phyloP scores from a whole-genome alignment of 2,888 invertebrate genomes.

The Eledone cirrhosa region DNA sequence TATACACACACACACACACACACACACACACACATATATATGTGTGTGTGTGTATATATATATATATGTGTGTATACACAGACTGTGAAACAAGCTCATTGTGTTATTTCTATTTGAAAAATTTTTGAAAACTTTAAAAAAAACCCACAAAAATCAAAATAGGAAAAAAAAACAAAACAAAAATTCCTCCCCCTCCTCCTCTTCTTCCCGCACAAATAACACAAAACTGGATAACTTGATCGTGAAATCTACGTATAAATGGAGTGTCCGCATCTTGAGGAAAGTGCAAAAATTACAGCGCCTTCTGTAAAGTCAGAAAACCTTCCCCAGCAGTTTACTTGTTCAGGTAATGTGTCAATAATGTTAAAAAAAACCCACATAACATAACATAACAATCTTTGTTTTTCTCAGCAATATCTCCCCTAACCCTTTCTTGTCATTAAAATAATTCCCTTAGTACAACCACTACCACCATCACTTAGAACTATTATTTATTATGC shows the following conservation, averaged over 20 bases:
- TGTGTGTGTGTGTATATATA: conserved; percentile 11
- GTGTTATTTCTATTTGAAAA: background rate
- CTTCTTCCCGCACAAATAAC: background rate
- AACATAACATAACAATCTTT: too few species aligned
- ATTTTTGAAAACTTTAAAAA: too few species aligned
- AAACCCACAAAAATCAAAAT: too few species aligned
- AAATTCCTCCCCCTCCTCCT: background rate
- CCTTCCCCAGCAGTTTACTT: conserved; percentile 48
- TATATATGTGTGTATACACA: conserved; percentile 8
- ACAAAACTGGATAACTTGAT: background rate
- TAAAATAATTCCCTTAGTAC: too few species aligned
- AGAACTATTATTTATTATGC: too few species aligned
- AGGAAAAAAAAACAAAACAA: too few species aligned
- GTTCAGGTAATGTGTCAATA: conserved; percentile 50
- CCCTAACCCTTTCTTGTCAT: background rate
- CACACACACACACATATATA: background rate
- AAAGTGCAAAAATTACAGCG: conserved; percentile 60
- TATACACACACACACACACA: background rate
- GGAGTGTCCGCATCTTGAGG: conserved; percentile 66
- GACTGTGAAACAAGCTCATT: background rate
- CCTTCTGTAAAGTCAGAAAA: conserved; percentile 54
- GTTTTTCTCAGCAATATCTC: background rate
- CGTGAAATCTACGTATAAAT: conserved; percentile 40
- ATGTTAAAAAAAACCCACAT: too few species aligned
- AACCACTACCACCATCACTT: too few species aligned